These are phyloP conservation scores for Catagonus wagneri DNA, from an alignment of 2,113 vertebrate species.

Conservation along the genomic window DNA sequence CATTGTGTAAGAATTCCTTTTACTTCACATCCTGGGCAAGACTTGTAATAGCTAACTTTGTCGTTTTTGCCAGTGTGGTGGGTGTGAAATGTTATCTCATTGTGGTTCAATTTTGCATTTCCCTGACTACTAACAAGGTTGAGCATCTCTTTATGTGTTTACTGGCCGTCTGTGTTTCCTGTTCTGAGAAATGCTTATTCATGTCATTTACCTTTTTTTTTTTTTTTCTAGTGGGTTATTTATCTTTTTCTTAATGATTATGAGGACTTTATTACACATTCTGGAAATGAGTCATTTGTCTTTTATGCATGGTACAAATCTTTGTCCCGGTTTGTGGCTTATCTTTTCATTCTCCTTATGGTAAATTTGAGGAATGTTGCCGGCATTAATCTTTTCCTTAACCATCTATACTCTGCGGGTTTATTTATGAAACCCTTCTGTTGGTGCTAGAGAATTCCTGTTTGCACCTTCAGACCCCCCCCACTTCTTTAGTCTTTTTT, in stretches of 20 bases:
- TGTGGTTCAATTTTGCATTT: slow-evolving; percentile 77
- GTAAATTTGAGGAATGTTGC: background rate
- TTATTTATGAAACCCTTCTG: background rate
- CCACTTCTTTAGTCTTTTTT: background rate
- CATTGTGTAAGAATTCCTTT: slow-evolving; percentile 34
- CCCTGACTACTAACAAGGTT: slow-evolving; percentile 67
- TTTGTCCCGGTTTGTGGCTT: background rate
- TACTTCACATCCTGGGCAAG: slow-evolving; percentile 47
- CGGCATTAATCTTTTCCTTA: background rate
- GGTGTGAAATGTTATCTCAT: slow-evolving; percentile 69
- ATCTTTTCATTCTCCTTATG: background rate
- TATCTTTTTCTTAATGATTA: slow-evolving; percentile 70
- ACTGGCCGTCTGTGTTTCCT: slow-evolving; percentile 72
- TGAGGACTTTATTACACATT: slow-evolving; percentile 37
- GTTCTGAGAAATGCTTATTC: slow-evolving; percentile 78
- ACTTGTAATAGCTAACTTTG: slow-evolving; percentile 48
- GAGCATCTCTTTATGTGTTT: slow-evolving; percentile 67
- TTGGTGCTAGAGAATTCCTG: background rate
- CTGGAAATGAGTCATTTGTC: slow-evolving; percentile 45
- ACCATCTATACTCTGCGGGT: background rate
- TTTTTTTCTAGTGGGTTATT: slow-evolving; percentile 35
- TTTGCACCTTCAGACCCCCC: background rate
- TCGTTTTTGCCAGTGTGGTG: slow-evolving; percentile 15
- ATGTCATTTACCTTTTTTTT: slow-evolving; percentile 55
- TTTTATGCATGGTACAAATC: background rate